Base-by-base conservation (phyloP, 2,797 vertebrate species). In the Oophaga sylvatica region DNA sequence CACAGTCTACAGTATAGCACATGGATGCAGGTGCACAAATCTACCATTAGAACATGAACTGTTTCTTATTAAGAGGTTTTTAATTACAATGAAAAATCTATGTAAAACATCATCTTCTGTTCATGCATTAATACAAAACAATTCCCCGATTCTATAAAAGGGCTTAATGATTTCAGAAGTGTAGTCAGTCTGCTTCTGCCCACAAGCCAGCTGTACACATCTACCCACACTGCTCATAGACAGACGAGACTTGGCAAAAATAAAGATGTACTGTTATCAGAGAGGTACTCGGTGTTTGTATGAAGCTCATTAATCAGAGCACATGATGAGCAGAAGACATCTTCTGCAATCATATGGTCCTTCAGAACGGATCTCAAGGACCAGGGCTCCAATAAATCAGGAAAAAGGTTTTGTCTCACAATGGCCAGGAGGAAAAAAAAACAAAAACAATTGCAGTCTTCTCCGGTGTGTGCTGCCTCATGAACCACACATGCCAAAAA, bases 181-280 rank as follows among this genome's bases (percentile, higher is more conserved):
- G 71, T 11, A 53, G 41, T 22, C 71, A 75, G 19, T 19, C 41
- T 75, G 71, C 9, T 75, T 20, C 71, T 75, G 22, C 71, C 71
- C 71, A 75, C 41, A 5, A n/a, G 15, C 71, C 71, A 48, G 71
- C 71, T 75, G 41, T 75, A 22, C 48, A 48, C 45, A 48, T 75
- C 71, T 45, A 75, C 71, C 71, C 71, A 75, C 71, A 75, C 41
- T 75, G 71, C 71, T 41, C 71, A 75, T 12, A 5, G 10, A n/a
- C 20, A 48, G 41, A 53, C 3, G 1, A 75, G 71, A 20, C 41
- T 75, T 75, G 71, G 71, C 71, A 75, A 48, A 75, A 75, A 75
- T 48, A 75, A 13, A 48, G 71, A 20, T 73, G 71, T 45, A 20
- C 35, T 48, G 7, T 20, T 48, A 19, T 41, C 0, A 12, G 2